A percentile compares a stretch with the other conserved stretches of the same genome.
Conservation (phyloP, 2,113 vertebrate species). For the Gavialis gangeticus region DNA sequence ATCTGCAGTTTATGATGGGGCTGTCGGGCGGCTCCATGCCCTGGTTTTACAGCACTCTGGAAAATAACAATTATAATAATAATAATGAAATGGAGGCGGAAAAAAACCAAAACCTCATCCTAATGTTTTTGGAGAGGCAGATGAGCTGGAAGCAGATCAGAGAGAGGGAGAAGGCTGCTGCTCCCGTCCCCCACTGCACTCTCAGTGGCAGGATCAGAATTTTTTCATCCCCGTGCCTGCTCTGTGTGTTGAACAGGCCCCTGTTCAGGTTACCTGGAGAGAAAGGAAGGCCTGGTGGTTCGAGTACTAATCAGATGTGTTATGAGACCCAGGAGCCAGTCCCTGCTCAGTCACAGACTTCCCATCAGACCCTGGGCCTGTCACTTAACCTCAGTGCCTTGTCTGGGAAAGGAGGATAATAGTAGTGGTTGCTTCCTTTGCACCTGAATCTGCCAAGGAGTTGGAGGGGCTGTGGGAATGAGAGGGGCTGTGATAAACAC, state of each 20-base stretch:
- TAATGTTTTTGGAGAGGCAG: slow-evolving; percentile 14
- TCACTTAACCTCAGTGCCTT: not conserved
- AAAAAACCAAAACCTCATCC: too few species aligned
- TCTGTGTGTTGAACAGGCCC: slow-evolving; percentile 11
- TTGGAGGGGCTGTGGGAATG: not conserved
- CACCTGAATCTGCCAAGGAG: accelerated
- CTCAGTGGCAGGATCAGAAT: not conserved
- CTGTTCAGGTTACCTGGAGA: not conserved
- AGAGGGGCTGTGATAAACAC: not conserved
- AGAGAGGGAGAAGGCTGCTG: not conserved
- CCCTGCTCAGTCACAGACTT: slow-evolving; percentile 22
- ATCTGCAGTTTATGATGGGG: slow-evolving; percentile 44
- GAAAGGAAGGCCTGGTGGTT: not conserved
- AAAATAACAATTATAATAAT: slow-evolving; percentile 57
- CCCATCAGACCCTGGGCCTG: not conserved
- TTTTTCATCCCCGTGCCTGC: not conserved
- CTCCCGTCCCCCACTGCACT: not conserved
- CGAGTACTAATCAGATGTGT: not conserved
- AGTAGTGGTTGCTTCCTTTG: not conserved
- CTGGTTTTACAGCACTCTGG: slow-evolving; percentile 40
- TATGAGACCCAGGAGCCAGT: not conserved
- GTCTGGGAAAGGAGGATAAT: not conserved
- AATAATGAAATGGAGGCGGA: slow-evolving; percentile 43
- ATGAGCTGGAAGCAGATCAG: slow-evolving; percentile 12
- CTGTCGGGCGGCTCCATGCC: slow-evolving; percentile 25